Evolutionary conservation across 2,113 vertebrate genomes (phyloP).

Genomic region (Xenopus borealis): DNA sequence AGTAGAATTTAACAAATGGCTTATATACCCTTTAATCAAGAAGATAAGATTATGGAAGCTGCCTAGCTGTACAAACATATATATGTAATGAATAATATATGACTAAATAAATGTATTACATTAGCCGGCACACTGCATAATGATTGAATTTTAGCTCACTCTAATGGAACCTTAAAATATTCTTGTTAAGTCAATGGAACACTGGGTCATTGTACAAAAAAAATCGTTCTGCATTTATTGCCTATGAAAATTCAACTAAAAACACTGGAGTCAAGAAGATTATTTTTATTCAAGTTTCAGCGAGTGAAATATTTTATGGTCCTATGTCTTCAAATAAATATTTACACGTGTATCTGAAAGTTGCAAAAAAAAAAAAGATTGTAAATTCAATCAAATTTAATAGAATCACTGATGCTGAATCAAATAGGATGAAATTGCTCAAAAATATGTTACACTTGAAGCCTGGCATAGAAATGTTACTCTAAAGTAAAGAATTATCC

Average conservation of each 20-base stretch:
- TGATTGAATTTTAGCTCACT: slow-evolving; percentile 37
- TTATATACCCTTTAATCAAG: too few species aligned
- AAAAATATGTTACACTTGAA: slow-evolving; percentile 27
- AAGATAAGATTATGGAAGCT: not conserved
- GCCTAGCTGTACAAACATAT: slow-evolving; percentile 20
- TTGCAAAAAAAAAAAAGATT: slow-evolving; percentile 8
- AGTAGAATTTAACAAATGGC: too few species aligned
- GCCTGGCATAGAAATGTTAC: slow-evolving; percentile 21
- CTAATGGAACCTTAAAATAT: slow-evolving; percentile 24
- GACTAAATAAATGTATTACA: slow-evolving; percentile 20
- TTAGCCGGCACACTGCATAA: slow-evolving; percentile 5
- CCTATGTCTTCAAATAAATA: slow-evolving; percentile 21
- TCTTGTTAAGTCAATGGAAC: not conserved
- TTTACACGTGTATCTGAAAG: slow-evolving; percentile 34
- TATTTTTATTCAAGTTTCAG: not conserved
- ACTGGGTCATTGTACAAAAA: not conserved
- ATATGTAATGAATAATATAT: slow-evolving; percentile 28
- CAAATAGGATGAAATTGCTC: slow-evolving; percentile 25
- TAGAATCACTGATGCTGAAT: slow-evolving; percentile 28
- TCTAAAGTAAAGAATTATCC: slow-evolving; percentile 29
- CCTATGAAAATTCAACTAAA: slow-evolving; percentile 16
- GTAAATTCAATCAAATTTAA: slow-evolving; percentile 29
- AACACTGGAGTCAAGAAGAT: not conserved
- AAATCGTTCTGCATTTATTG: not conserved
- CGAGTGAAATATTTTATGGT: slow-evolving; percentile 5